phyloP scores from a whole-genome alignment of 2,888 invertebrate species.

The Ichneumoninae sp. region DNA sequence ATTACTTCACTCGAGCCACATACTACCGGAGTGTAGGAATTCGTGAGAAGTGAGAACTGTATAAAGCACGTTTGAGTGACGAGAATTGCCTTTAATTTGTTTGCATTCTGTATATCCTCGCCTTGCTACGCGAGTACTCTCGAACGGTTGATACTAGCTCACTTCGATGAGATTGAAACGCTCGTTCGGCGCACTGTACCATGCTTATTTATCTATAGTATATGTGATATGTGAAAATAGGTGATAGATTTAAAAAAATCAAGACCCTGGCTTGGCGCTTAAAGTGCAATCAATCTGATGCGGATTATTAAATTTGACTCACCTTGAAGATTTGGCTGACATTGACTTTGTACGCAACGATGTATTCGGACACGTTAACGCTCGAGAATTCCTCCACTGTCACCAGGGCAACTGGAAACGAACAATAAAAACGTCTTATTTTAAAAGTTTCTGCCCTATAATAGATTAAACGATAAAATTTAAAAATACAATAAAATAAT shows the following conservation, averaged over 20 bases:
- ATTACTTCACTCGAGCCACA: constrained; percentile 52
- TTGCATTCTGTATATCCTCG: constrained; percentile 33
- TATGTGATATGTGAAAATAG: not conserved
- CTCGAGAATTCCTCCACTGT: constrained; percentile 85
- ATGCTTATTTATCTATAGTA: not conserved
- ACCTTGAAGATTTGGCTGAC: constrained; percentile 89
- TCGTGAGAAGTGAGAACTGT: not conserved
- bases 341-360: constrained; percentile 89
- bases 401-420: constrained; percentile 88
- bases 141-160: constrained; percentile 33
- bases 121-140: not conserved
- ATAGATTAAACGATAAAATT: too few relatives aligned
- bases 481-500: too few relatives aligned
- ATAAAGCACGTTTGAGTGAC: too few relatives aligned
- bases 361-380: constrained; percentile 80
- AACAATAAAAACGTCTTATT: too few relatives aligned
- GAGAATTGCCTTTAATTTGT: constrained; percentile 45
- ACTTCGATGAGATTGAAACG: constrained; percentile 42
- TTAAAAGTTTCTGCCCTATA: too few relatives aligned
- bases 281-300: not conserved
- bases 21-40: constrained; percentile 1
- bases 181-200: not conserved
- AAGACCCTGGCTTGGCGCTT: not conserved
- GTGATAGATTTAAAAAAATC: not conserved
- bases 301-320: constrained; percentile 75